These are phyloP conservation scores for Garra rufa DNA, from an alignment of 2,113 vertebrate genomes.

Conservation along the genomic window DNA sequence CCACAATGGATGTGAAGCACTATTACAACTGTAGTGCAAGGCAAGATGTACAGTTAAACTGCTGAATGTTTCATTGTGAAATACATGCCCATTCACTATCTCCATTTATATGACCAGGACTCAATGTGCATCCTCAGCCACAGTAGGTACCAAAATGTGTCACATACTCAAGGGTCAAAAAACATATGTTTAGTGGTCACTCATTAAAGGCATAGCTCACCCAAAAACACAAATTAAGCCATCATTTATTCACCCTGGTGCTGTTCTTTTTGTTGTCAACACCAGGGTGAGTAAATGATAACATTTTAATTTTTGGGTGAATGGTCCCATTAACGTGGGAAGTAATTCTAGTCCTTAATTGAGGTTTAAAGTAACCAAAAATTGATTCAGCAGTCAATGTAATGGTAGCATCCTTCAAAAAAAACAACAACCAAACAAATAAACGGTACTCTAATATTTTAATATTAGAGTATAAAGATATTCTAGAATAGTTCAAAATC, in stretches of 20 bases:
- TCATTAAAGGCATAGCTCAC: not conserved
- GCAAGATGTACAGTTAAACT: slow-evolving; percentile 6
- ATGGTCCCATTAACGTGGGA: not conserved
- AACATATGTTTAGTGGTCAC: not conserved
- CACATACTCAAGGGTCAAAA: not conserved
- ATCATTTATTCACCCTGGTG: not conserved
- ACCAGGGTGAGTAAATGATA: not conserved
- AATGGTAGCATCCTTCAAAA: not conserved
- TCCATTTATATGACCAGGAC: not conserved
- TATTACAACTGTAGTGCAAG: slow-evolving; percentile 4
- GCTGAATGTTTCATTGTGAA: not conserved
- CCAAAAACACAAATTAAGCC: not conserved
- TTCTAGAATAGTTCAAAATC: not conserved
- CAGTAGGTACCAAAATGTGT: not conserved
- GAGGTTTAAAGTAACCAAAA: slow-evolving; percentile 14
- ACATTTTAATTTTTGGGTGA: not conserved
- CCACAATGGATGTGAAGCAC: not conserved
- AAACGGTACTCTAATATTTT: not conserved
- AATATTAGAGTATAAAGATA: not conserved
- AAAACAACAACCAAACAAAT: not conserved
- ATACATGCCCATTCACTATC: not conserved
- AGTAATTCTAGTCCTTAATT: not conserved
- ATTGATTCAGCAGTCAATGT: not conserved
- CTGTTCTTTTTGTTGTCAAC: not conserved
- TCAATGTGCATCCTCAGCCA: not conserved